phyloP scores from a whole-genome alignment of 2,113 vertebrate genomes.

The Vulpes lagopus region DNA sequence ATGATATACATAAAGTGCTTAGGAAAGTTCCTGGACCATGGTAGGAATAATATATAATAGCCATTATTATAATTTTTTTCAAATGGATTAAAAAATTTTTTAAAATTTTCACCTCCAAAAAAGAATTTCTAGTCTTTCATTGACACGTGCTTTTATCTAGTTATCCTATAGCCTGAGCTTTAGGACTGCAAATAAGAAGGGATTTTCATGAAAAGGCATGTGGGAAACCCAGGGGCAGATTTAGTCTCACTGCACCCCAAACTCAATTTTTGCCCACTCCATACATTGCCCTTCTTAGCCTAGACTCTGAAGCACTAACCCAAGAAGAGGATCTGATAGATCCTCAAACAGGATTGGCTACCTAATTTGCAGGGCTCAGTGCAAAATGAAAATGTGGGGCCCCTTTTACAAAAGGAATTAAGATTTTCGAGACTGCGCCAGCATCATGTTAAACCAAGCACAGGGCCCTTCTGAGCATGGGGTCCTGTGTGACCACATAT shows the following conservation, averaged over 20 bases:
- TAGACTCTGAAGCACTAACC: neutral
- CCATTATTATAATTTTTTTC: neutral
- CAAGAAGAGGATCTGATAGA: neutral
- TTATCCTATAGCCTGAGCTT: neutral
- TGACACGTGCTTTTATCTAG: neutral
- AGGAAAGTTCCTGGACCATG: neutral
- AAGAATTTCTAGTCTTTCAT: neutral
- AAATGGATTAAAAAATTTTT: neutral
- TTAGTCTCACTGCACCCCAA: neutral
- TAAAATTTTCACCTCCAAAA: neutral
- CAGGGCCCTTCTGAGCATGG: neutral
- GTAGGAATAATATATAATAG: neutral
- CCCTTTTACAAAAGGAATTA: neutral
- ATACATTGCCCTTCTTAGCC: neutral
- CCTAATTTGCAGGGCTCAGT: neutral
- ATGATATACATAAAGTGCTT: neutral
- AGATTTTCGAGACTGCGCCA: neutral
- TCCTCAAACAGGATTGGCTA: neutral
- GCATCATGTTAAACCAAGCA: neutral
- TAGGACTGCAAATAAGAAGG: neutral
- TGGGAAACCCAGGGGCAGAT: neutral
- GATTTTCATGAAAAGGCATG: neutral
- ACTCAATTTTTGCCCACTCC: neutral
- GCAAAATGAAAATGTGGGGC: neutral
- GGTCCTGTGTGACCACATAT: neutral